Conservation (phyloP, 2,797 vertebrate species). For the Sebastes kiyomatsui region DNA sequence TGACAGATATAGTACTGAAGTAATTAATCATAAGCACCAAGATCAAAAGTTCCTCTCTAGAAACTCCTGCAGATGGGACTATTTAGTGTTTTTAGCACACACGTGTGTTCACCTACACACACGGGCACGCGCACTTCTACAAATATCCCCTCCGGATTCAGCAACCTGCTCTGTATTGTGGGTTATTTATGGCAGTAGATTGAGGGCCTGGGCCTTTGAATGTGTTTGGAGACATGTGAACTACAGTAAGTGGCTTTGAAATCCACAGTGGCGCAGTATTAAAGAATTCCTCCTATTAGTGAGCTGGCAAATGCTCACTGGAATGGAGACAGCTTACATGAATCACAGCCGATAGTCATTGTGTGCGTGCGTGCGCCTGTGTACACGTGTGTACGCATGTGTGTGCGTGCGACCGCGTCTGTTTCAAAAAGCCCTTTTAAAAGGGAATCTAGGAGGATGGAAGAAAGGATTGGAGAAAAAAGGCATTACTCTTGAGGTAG, state of each 20-base stretch:
- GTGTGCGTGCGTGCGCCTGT: conserved; percentile 55
- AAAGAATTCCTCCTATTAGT: conserved; percentile 79
- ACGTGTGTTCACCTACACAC: conserved; percentile 20
- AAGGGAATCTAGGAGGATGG: conserved; percentile 69
- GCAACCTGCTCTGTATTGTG: conserved; percentile 49
- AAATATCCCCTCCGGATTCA: conserved; percentile 37
- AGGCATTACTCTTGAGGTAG: conserved; percentile 79
- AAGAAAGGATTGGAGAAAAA: conserved; percentile 72
- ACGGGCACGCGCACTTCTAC: not conserved
- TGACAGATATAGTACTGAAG: conserved; percentile 64
- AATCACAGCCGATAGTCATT: conserved; percentile 77
- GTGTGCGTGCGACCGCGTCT: conserved; percentile 36
- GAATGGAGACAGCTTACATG: conserved; percentile 78
- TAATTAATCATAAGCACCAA: conserved; percentile 75
- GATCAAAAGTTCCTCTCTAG: conserved; percentile 74
- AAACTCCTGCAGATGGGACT: conserved; percentile 57
- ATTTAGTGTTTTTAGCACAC: conserved; percentile 37
- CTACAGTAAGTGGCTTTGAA: conserved; percentile 81
- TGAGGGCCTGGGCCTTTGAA: conserved; percentile 62
- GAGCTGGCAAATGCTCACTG: conserved; percentile 80
- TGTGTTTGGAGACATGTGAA: conserved; percentile 69
- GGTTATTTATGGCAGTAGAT: conserved; percentile 68
- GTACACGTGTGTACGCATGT: conserved; percentile 18
- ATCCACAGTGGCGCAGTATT: conserved; percentile 76
- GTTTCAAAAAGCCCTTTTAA: conserved; percentile 68